Conservation (phyloP, 2,888 invertebrate species). For the Epistrophe grossulariae region DNA sequence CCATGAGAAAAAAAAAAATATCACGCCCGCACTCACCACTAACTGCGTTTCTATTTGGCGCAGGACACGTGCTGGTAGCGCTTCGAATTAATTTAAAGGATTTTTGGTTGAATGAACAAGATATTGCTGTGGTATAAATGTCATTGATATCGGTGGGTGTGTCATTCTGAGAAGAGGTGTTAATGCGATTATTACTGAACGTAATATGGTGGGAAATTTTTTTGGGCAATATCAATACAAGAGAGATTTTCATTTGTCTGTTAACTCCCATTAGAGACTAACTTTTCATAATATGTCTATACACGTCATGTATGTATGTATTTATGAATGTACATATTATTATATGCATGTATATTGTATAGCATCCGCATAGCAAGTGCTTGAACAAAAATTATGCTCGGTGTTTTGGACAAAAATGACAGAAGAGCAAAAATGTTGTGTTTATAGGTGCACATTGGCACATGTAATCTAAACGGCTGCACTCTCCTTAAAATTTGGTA, state of each 20-base stretch:
- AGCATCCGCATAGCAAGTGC: no score
- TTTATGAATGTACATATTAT: no score
- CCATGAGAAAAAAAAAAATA: conserved; percentile 14
- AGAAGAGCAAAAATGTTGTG: no score
- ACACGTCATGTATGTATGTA: no score
- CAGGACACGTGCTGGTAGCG: conserved; percentile 59
- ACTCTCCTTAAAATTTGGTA: no score
- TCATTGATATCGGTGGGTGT: conserved; percentile 53
- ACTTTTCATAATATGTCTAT: no score
- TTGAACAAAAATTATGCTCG: no score
- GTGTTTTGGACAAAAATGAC: no score
- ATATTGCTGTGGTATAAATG: conserved; percentile 26
- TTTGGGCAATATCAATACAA: not conserved
- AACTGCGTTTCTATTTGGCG: conserved; percentile 49
- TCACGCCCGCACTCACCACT: not conserved
- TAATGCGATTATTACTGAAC: conserved; percentile 57
- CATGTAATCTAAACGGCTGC: no score
- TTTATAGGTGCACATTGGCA: no score
- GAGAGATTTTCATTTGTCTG: not conserved
- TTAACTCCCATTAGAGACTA: not conserved
- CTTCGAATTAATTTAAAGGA: conserved; percentile 72
- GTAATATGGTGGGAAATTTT: conserved; percentile 9
- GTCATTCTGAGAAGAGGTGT: conserved; percentile 54
- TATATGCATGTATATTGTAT: no score
- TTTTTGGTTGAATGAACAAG: conserved; percentile 64